Conservation (phyloP, 2,888 invertebrate genomes). For the Epinotia ramella region DNA sequence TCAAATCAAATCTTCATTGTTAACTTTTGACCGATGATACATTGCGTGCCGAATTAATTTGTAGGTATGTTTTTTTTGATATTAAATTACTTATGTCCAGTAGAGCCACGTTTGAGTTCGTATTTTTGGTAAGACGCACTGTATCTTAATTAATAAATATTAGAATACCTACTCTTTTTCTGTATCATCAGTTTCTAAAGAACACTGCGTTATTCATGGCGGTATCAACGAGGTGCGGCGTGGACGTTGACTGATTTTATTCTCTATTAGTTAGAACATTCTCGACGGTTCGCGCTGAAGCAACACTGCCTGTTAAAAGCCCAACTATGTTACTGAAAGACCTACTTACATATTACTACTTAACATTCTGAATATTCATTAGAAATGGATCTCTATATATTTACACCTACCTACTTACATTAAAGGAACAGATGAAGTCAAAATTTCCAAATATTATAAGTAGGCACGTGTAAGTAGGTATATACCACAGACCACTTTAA, state of each 20-base stretch:
- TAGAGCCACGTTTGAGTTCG: too few species aligned
- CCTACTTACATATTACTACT: not conserved
- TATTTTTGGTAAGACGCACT: too few species aligned
- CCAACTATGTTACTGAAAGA: too few species aligned
- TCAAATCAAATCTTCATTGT: too few species aligned
- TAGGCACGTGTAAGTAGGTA: too few species aligned
- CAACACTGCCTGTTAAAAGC: not conserved
- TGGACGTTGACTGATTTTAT: slow-evolving; percentile 12
- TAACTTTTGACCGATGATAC: too few species aligned
- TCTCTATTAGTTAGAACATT: slow-evolving; percentile 20
- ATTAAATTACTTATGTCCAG: too few species aligned
- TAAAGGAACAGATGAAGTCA: not conserved
- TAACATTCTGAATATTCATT: not conserved
- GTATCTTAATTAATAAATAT: not conserved
- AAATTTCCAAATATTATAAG: not conserved
- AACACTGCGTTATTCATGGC: slow-evolving; percentile 5
- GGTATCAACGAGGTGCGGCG: not conserved
- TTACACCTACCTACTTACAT: too few species aligned
- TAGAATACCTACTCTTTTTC: not conserved
- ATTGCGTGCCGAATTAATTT: too few species aligned
- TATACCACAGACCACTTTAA: too few species aligned
- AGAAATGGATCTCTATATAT: too few species aligned
- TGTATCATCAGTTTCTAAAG: not conserved
- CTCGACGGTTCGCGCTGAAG: slow-evolving; percentile 13
- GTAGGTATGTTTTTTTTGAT: too few species aligned